Percentiles rank a stretch among this genome's conserved stretches.
phyloP scores from a whole-genome alignment of 2,113 vertebrate species.

The Dipodomys stephensi region DNA sequence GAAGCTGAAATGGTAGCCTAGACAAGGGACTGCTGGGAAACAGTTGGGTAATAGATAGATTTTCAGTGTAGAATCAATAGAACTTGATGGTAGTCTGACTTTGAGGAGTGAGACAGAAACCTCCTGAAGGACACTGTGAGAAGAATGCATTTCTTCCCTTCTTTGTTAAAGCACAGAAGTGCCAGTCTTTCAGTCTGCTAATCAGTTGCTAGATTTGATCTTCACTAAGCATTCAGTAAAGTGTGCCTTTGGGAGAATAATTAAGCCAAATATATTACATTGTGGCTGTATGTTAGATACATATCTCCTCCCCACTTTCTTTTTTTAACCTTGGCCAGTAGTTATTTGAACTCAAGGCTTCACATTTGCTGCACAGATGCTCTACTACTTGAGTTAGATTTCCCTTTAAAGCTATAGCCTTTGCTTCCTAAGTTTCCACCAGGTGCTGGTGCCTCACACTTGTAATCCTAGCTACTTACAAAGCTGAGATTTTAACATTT shows the following conservation, averaged over 20 bases:
- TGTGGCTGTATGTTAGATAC: not conserved
- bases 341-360: no score
- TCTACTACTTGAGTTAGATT: not conserved
- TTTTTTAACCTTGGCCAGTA: no score
- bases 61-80: slow-evolving; percentile 9
- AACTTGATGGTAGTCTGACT: not conserved
- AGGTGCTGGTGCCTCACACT: not conserved
- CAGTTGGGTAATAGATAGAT: not conserved
- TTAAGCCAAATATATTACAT: slow-evolving; percentile 31
- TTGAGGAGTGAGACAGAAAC: not conserved
- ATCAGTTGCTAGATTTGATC: not conserved
- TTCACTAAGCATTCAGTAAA: not conserved
- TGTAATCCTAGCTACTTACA: no score
- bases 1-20: not conserved
- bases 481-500: no score
- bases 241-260: not conserved
- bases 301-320: not conserved
- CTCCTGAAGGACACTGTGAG: not conserved
- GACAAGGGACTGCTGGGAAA: not conserved
- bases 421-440: slow-evolving; percentile 39
- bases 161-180: not conserved
- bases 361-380: no score
- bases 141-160: not conserved
- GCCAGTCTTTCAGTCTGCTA: not conserved
- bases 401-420: slow-evolving; percentile 43